Conservation (phyloP, 64 coral and sea anemone species). For the Montipora efflorescens region DNA sequence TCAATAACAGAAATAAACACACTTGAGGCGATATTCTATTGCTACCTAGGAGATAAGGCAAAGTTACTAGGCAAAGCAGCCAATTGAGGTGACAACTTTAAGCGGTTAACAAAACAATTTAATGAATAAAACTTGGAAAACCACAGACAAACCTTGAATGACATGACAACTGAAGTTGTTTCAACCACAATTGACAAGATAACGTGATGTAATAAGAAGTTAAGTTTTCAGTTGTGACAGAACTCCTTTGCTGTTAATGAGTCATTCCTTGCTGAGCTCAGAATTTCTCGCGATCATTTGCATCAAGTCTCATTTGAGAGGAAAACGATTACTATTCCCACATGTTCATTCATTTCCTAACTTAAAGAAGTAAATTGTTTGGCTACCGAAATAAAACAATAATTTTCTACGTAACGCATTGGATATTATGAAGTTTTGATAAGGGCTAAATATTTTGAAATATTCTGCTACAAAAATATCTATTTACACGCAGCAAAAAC, state of each 20-base stretch:
- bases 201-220: no score
- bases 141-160: background rate
- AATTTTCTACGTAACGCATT: background rate
- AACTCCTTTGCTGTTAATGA: no score
- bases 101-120: background rate
- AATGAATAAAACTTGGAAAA: background rate
- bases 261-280: no score
- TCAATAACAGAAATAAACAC: background rate
- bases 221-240: no score
- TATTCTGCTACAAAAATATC: background rate
- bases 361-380: slow-evolving; percentile 1
- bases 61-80: background rate
- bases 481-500: background rate
- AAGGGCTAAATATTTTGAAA: background rate
- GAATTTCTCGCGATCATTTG: no score
- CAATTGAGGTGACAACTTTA: background rate
- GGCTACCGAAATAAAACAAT: background rate
- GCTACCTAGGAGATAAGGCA: background rate
- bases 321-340: background rate
- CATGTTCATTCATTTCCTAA: no score
- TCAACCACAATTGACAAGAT: background rate
- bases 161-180: background rate
- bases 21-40: background rate
- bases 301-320: background rate
- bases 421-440: background rate